Base-by-base conservation (phyloP, 2,113 vertebrate genomes). In the Sula dactylatra region DNA sequence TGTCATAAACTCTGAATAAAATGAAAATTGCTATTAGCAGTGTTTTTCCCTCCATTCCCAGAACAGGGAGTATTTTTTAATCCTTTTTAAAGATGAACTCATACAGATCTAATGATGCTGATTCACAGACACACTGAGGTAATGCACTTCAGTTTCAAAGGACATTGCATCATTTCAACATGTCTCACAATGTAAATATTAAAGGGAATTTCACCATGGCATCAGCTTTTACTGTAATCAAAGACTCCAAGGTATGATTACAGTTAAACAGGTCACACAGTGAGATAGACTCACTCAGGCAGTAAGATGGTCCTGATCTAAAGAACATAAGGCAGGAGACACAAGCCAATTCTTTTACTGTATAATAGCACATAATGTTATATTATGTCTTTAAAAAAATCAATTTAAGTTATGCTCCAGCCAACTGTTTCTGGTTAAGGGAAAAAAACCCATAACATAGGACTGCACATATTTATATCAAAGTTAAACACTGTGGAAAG, bases 101-200 rank as follows among this genome's bases (percentile, higher is more conserved):
- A 99, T 96, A 85, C 76, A 71, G 95, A 94, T 91, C 93, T 97
- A 97, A 97, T 91, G 96, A 94, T 98, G 98, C 98, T 98, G 98
- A 98, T 97, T 98, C 98, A 98, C 94, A 96, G 96, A 93, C 92
- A 97, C 66, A 86, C 81, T 98, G 97, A 97, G 97, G 97, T 98
- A 98, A 98, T 97, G 96, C 89, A 95, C 96, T 98, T 96, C 92
- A 73, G 84, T 92, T 50, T 86, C 95, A 80, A 72, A 86, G 77
- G 88, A 94, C 94, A 97, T 98, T 97, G 96, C 96, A 96, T 97
- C 98, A 98, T 97, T 97, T 96, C 80, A 83, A 77, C 71, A 97
- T 97, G 93, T 96, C 97, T 96, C 95, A 59, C 80, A 65, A 90
- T 78, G 69, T 90, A 93, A 93, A 97, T 97, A 95, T 95, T 97